Base-by-base conservation (phyloP, 1,140 invertebrate species). In the Ladona fulva region DNA sequence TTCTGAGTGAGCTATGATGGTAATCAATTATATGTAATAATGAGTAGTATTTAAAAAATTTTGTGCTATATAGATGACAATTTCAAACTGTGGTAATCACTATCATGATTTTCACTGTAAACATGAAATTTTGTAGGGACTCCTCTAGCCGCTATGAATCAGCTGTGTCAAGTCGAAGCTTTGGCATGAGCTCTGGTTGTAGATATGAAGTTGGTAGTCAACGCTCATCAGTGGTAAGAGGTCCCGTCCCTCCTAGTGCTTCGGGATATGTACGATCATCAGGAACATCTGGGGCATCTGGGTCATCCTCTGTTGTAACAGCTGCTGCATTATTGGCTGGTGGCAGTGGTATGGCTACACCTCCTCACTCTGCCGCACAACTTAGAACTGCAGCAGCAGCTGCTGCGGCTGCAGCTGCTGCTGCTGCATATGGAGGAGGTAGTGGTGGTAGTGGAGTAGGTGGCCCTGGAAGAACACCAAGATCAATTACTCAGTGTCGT, bases 401-500 rank as follows among this genome's bases (percentile, higher is more conserved):
- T 66, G 52, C 52, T 6, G 52, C 52, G 14, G 52, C 12, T 6
- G 52, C 52, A 19, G 52, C 52, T 3, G 52, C 52, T 66, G 52
- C 52, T 66, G 52, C 52, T 66, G 52, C 52, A 6, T 66, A 66
- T 66, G 52, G 52, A 5, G 52, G 52, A 22, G 52, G 52, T 19
- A 66, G 52, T 66, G 52, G 52, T 3, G 52, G 52, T 66, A 66
- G 52, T 66, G 52, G 52, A 19, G 52, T 66, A 6, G n/a, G 52
- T 22, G 52, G 52, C 12, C 52, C 52, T 66, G 52, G 52, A 16
- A 16, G 52, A 22, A 66, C 52, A 6, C 52, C 52, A 19, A 16
- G 52, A 16, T 19, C 52, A 16, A 66, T 66, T 19, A 22, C 81
- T 22, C 78, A 83, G 74, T 76, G 75, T 29, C 81, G 74, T n/a